These are phyloP conservation scores for Vulpes lagopus DNA, from an alignment of 2,113 vertebrate genomes.

Conservation along the genomic window DNA sequence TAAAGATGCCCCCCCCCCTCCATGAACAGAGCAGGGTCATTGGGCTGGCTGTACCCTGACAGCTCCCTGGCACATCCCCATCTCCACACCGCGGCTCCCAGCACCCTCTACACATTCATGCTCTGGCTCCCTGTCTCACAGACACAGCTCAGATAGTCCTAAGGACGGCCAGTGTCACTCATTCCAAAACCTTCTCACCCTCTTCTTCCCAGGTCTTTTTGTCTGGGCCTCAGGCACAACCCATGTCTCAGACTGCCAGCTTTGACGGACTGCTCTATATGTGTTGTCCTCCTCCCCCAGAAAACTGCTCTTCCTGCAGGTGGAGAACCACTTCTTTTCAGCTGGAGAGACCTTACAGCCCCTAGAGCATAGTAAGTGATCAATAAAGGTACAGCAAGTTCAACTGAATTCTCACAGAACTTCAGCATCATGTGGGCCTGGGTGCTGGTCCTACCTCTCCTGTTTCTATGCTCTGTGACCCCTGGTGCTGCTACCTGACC, in stretches of 20 bases:
- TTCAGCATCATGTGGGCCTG: accelerated
- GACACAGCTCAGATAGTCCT: neutral
- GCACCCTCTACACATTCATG: accelerated
- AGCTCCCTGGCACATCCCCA: neutral
- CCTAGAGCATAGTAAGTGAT: neutral
- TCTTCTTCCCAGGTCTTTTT: neutral
- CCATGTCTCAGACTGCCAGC: neutral
- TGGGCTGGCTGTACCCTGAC: too few species aligned
- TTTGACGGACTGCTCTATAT: neutral
- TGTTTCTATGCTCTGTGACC: neutral
- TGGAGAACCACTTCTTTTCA: neutral
- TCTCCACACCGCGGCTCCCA: accelerated
- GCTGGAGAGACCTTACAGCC: neutral
- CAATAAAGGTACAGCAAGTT: neutral
- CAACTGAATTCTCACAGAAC: neutral
- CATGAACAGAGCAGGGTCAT: neutral
- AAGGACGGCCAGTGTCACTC: neutral
- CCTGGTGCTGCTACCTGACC: neutral
- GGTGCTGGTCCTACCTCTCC: neutral
- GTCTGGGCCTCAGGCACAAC: neutral
- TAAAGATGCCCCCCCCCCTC: neutral
- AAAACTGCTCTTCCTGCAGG: neutral
- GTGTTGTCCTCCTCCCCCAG: neutral
- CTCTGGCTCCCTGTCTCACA: neutral
- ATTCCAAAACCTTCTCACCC: neutral